phyloP scores from a whole-genome alignment of 2,797 vertebrate genomes.

The Danio choprae region DNA sequence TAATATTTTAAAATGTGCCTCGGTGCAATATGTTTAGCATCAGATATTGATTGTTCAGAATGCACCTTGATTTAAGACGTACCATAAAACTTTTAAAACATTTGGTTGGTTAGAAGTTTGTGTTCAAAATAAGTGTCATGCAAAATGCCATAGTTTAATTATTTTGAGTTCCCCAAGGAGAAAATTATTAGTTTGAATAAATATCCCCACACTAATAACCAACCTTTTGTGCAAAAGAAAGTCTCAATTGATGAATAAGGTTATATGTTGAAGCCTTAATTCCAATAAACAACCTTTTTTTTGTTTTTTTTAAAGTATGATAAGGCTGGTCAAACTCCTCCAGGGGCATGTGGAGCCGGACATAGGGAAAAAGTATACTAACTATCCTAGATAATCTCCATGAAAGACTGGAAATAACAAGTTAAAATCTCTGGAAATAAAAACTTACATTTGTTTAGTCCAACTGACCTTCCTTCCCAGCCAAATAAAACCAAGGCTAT shows the following conservation, averaged over 20 bases:
- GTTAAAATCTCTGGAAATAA: slow-evolving; percentile 27
- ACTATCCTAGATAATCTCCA: background rate
- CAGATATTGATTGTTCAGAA: background rate
- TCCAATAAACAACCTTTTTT: background rate
- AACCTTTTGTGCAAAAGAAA: background rate
- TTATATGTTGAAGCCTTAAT: background rate
- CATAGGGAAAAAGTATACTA: background rate
- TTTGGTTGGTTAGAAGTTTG: no score
- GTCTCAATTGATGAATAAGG: background rate
- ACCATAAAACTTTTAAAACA: no score
- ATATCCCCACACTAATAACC: background rate
- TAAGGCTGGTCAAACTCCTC: background rate
- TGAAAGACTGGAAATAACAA: background rate
- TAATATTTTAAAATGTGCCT: background rate
- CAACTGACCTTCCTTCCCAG: slow-evolving; percentile 33
- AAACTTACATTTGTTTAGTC: slow-evolving; percentile 9
- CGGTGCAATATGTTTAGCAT: background rate
- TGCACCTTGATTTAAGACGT: no score
- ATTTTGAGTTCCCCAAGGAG: no score
- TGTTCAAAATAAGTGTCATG: no score
- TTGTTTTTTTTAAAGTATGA: background rate
- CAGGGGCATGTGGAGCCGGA: background rate
- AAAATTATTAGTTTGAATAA: no score
- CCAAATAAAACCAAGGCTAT: slow-evolving; percentile 52
- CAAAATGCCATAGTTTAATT: no score